Percentiles rank a stretch among this genome's conserved stretches.
These are phyloP conservation scores for Pristionchus entomophagus DNA, from an alignment of 2,888 invertebrate genomes.

Conservation along the genomic window DNA sequence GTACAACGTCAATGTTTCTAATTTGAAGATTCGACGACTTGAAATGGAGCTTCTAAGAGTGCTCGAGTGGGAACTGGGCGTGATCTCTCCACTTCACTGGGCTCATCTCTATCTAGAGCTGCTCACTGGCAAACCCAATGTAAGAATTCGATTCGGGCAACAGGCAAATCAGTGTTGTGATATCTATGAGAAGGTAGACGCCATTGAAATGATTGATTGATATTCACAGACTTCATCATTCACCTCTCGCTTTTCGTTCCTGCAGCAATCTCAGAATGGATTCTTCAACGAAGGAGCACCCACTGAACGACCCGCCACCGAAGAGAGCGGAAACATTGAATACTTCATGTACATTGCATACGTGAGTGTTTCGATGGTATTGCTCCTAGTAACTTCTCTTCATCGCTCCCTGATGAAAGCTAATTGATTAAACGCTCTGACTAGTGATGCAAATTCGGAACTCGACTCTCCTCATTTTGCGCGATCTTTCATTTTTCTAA, in stretches of 20 bases:
- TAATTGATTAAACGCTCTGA: no score
- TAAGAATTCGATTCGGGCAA: not conserved
- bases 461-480: not conserved
- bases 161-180: not conserved
- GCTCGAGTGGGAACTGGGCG: constrained; percentile 90
- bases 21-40: constrained; percentile 53
- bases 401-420: no score
- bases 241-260: not conserved
- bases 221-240: not conserved
- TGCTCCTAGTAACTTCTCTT: no score
- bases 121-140: constrained; percentile 51
- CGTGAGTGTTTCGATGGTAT: constrained; percentile 48
- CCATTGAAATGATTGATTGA: not conserved
- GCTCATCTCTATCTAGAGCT: constrained; percentile 94
- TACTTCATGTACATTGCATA: constrained; percentile 69
- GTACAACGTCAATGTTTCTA: no score
- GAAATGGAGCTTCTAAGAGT: constrained; percentile 76
- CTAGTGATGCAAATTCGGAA: no score
- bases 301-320: constrained; percentile 53
- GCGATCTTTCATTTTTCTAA: not conserved
- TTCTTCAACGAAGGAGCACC: not conserved
- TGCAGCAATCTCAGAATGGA: not conserved
- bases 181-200: no score
- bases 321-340: constrained; percentile 65
- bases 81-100: constrained; percentile 94